phyloP scores from a whole-genome alignment of 2,888 invertebrate species.

The Epinotia brunnichana region DNA sequence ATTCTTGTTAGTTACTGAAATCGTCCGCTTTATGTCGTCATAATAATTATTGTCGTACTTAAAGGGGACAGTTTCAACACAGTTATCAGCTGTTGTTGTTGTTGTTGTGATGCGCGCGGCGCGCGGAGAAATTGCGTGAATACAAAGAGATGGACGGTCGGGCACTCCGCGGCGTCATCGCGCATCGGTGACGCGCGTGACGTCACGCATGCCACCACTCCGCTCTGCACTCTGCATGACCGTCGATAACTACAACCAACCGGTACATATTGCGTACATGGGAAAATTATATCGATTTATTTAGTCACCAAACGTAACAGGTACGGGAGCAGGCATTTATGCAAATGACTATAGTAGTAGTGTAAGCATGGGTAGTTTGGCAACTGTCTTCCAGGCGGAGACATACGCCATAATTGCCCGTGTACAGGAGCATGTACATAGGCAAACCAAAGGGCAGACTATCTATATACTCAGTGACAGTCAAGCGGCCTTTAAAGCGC shows the following conservation, averaged over 20 bases:
- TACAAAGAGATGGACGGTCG: constrained; percentile 33
- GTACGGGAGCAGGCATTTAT: too few species aligned
- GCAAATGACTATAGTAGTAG: too few species aligned
- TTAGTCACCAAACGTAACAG: background rate
- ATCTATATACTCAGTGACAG: too few species aligned
- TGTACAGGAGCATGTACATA: too few species aligned
- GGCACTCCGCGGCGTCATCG: constrained; percentile 23
- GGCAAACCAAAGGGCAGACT: too few species aligned
- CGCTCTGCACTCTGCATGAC: constrained; percentile 9
- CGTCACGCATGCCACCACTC: constrained; percentile 20
- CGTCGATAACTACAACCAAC: background rate
- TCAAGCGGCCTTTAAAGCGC: too few species aligned
- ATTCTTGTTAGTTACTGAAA: constrained; percentile 31
- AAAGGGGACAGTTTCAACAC: constrained; percentile 35
- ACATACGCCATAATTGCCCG: too few species aligned
- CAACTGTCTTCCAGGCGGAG: too few species aligned
- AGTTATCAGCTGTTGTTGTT: constrained; percentile 40
- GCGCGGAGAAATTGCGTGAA: constrained; percentile 37
- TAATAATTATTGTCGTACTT: constrained; percentile 28
- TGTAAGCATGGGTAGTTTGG: too few species aligned
- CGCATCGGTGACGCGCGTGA: constrained; percentile 38
- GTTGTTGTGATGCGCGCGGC: constrained; percentile 26
- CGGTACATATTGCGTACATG: background rate
- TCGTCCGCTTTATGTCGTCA: constrained; percentile 19
- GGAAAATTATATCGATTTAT: background rate